These are phyloP conservation scores for Notospermus geniculatus DNA, from an alignment of 1,140 invertebrate genomes.

Conservation along the genomic window DNA sequence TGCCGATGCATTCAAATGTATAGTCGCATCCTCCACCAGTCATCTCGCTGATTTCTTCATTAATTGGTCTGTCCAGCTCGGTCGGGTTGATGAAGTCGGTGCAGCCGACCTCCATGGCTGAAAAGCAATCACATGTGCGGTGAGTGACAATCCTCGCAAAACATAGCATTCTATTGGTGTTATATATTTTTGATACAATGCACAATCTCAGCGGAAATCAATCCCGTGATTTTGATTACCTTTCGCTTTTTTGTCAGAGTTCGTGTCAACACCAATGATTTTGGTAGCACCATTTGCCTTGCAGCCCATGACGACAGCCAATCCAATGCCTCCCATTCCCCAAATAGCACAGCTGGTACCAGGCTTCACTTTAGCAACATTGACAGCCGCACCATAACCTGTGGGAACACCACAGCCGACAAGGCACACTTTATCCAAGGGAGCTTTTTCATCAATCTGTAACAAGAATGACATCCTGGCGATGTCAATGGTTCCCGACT, in stretches of 20 bases:
- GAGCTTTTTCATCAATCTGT: constrained; percentile 67
- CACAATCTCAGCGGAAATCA: constrained; percentile 3
- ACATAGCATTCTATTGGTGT: background rate
- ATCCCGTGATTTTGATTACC: constrained; percentile 54
- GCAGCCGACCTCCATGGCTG: constrained; percentile 83
- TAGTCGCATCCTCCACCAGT: constrained; percentile 97
- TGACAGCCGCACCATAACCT: constrained; percentile 63
- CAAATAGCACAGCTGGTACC: constrained; percentile 54
- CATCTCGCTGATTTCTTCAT: constrained; percentile 84
- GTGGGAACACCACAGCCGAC: constrained; percentile 84
- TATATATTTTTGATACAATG: background rate
- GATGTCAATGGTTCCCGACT: no score
- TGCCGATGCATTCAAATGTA: constrained; percentile 98
- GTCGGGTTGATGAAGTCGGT: constrained; percentile 89
- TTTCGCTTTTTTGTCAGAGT: constrained; percentile 81
- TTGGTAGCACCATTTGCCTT: constrained; percentile 81
- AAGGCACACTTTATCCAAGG: constrained; percentile 88
- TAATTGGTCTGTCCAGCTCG: constrained; percentile 60
- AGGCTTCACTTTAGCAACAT: constrained; percentile 52
- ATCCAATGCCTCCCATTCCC: constrained; percentile 81
- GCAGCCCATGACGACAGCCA: constrained; percentile 89
- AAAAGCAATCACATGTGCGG: constrained; percentile 55
- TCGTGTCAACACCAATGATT: constrained; percentile 93
- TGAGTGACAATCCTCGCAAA: constrained; percentile 2
- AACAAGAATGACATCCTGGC: constrained; percentile 25